phyloP scores from a whole-genome alignment of 2,113 vertebrate species.

The Taxidea taxus region DNA sequence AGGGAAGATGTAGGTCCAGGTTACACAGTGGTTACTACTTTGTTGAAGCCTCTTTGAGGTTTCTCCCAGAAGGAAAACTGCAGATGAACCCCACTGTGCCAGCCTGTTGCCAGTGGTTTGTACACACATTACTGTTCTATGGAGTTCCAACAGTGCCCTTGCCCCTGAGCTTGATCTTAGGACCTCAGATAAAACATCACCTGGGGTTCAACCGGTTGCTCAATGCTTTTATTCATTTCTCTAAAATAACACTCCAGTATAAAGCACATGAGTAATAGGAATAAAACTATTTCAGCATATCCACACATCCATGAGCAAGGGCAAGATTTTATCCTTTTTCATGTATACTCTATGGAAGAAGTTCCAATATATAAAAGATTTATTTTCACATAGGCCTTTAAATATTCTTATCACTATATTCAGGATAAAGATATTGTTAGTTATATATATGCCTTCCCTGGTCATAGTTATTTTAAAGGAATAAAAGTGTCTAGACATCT shows the following conservation, averaged over 20 bases:
- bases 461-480: not conserved
- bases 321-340: not conserved
- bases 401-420: not conserved
- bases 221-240: not conserved
- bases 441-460: not conserved
- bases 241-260: not conserved
- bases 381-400: not conserved
- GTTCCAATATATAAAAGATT: not conserved
- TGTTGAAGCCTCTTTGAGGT: not conserved
- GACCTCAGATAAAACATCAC: not conserved
- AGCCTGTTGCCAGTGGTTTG: not conserved
- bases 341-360: not conserved
- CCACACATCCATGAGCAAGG: not conserved
- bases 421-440: not conserved
- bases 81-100: not conserved
- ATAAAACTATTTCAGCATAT: not conserved
- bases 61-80: not conserved
- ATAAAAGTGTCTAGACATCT: not conserved
- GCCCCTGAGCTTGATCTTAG: not conserved
- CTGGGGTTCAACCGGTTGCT: not conserved
- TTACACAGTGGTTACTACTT: slow-evolving; percentile 10
- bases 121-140: fast-evolving
- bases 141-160: not conserved
- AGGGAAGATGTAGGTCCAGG: not conserved
- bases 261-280: not conserved